A percentile compares a stretch with the other conserved stretches of the same genome.
These are phyloP conservation scores for Ischnura elegans DNA, from an alignment of 2,888 invertebrate species.

Conservation along the genomic window DNA sequence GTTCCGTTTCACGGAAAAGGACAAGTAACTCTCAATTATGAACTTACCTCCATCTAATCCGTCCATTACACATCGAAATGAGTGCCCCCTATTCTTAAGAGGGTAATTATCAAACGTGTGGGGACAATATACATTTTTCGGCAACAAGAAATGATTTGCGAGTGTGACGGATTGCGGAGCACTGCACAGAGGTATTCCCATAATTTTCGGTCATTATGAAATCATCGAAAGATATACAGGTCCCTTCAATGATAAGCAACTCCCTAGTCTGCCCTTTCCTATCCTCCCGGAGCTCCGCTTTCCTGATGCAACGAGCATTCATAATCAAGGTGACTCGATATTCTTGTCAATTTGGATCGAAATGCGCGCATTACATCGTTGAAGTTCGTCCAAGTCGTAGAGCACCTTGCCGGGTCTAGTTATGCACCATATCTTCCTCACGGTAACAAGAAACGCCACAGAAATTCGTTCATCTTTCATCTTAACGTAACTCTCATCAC, in stretches of 20 bases:
- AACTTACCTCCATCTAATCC: constrained; percentile 52
- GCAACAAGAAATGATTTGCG: constrained; percentile 32
- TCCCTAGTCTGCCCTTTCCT: constrained; percentile 55
- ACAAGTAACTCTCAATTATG: constrained; percentile 39
- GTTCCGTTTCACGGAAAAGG: constrained; percentile 35
- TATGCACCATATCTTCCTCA: constrained; percentile 53
- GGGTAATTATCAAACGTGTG: constrained; percentile 17
- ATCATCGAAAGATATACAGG: constrained; percentile 8
- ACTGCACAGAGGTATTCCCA: background rate
- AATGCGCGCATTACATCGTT: background rate
- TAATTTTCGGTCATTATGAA: constrained; percentile 6
- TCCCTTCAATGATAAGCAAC: constrained; percentile 23
- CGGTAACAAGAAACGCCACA: constrained; percentile 36
- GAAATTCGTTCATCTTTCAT: constrained; percentile 47
- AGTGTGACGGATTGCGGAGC: constrained; percentile 19
- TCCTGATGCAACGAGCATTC: background rate
- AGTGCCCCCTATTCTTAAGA: constrained; percentile 36
- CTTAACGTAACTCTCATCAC: constrained; percentile 54
- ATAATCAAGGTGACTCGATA: constrained; percentile 12
- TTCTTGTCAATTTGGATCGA: constrained; percentile 51
- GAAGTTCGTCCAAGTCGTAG: constrained; percentile 23
- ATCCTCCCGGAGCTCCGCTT: constrained; percentile 25
- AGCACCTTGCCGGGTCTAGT: constrained; percentile 56
- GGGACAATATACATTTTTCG: background rate
- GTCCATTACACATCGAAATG: constrained; percentile 36